Evolutionary conservation across 2,113 vertebrate species (phyloP).

Genomic region (Corythornis madagascariensis): DNA sequence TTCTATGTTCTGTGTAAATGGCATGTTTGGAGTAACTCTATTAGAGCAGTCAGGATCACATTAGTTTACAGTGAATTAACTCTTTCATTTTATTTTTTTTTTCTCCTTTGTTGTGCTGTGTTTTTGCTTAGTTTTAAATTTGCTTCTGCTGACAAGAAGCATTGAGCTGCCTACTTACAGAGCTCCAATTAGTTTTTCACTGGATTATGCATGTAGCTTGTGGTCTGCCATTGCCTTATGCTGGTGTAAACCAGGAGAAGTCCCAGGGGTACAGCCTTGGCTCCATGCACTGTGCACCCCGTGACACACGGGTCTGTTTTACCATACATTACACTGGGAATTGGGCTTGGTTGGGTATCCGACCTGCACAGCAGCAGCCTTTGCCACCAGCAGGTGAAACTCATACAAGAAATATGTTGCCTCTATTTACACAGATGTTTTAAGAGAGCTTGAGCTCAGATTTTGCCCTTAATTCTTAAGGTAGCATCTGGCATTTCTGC

Average conservation of each 20-base stretch:
- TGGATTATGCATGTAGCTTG: background rate
- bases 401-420: background rate
- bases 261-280: background rate
- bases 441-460: background rate
- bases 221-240: background rate
- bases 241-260: background rate
- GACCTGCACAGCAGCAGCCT: background rate
- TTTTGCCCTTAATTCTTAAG: conserved; percentile 23
- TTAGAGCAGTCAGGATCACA: background rate
- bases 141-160: background rate
- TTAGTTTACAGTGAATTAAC: background rate
- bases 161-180: background rate
- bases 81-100: background rate
- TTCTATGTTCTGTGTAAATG: background rate
- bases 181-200: background rate
- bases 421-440: conserved; percentile 1
- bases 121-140: background rate
- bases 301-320: background rate
- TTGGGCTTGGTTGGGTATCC: background rate
- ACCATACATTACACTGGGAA: rapidly evolving
- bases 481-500: background rate
- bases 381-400: background rate
- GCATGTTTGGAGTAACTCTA: background rate
- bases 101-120: background rate
- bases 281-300: rapidly evolving